phyloP scores from a whole-genome alignment of 2,797 vertebrate genomes.

The Hemitrygon akajei region DNA sequence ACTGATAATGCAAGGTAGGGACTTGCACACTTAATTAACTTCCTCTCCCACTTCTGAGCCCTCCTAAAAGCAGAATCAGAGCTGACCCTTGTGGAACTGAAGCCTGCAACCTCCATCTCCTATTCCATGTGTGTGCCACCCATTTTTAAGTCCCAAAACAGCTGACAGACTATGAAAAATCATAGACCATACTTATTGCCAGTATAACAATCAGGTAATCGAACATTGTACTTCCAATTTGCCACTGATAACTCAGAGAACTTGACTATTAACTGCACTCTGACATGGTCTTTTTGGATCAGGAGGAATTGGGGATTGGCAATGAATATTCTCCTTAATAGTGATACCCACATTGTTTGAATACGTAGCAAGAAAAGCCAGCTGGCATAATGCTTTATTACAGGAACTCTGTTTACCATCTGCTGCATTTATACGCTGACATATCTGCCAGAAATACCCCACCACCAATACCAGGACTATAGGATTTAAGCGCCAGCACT shows the following conservation, averaged over 20 bases:
- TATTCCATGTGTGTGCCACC: too few species aligned
- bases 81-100: background rate
- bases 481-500: background rate
- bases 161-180: background rate
- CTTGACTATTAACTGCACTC: too few species aligned
- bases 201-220: background rate
- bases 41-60: background rate
- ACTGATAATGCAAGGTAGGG: background rate
- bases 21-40: background rate
- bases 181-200: background rate
- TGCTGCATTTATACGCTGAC: background rate
- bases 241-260: background rate
- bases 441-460: background rate
- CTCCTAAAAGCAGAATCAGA: background rate
- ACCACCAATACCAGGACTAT: background rate
- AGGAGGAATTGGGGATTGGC: too few species aligned
- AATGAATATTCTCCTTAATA: too few species aligned
- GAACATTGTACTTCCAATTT: background rate
- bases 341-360: too few species aligned
- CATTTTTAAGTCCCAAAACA: background rate
- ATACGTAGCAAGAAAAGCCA: too few species aligned
- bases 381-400: too few species aligned
- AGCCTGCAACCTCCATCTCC: too few species aligned
- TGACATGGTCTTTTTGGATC: background rate
- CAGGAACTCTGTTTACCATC: background rate